phyloP scores from a whole-genome alignment of 53 echinoderm and acorn worm species.

The Crossaster papposus region DNA sequence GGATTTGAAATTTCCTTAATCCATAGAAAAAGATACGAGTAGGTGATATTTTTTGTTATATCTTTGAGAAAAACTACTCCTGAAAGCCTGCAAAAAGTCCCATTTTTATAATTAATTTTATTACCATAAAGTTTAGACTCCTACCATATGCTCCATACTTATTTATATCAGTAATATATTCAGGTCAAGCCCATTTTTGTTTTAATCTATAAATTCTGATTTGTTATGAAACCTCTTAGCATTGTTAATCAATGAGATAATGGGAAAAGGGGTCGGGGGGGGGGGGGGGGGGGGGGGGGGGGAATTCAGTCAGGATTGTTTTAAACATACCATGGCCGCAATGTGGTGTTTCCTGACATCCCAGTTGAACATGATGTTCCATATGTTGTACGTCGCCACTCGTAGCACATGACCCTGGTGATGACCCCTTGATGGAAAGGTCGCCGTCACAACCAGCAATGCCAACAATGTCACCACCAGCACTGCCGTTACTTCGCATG shows the following conservation, averaged over 20 bases:
- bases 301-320: neutral
- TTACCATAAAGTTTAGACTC: too few relatives aligned
- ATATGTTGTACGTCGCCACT: constrained; percentile 84
- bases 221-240: constrained; percentile 4
- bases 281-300: neutral
- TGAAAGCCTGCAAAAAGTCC: too few relatives aligned
- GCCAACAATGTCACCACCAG: constrained; percentile 15
- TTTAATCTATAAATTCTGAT: neutral
- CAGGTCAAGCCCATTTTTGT: neutral
- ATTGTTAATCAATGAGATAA: neutral
- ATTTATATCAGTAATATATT: too few relatives aligned
- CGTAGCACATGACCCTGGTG: constrained; percentile 29
- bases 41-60: too few relatives aligned
- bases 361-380: constrained; percentile 96
- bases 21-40: too few relatives aligned
- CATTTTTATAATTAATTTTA: too few relatives aligned
- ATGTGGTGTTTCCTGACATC: constrained; percentile 81
- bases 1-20: too few relatives aligned
- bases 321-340: constrained; percentile 72
- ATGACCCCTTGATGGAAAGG: neutral
- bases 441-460: neutral
- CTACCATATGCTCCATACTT: neutral
- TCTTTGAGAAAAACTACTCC: too few relatives aligned
- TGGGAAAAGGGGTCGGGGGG: neutral
- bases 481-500: neutral